Evolutionary conservation across 2,888 invertebrate species (phyloP).

Genomic region (Liodrosophila aerea): DNA sequence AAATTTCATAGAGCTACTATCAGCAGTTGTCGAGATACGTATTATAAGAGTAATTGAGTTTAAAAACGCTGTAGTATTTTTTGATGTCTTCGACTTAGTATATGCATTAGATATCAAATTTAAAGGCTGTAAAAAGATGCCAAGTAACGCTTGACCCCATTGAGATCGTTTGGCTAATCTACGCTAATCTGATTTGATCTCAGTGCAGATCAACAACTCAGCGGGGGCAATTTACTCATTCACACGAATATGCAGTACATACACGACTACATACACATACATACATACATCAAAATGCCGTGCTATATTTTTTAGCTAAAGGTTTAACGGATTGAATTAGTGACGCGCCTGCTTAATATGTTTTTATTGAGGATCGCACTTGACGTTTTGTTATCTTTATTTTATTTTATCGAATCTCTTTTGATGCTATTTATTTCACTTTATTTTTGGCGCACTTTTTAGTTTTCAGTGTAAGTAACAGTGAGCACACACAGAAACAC

Average conservation of each 20-base stretch:
- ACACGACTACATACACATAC: neutral
- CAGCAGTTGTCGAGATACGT: too few species aligned
- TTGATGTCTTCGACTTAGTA: neutral
- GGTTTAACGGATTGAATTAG: conserved; percentile 24
- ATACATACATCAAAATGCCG: conserved; percentile 4
- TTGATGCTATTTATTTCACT: too few species aligned
- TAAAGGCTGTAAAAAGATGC: neutral
- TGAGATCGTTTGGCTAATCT: conserved; percentile 32
- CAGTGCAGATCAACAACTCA: conserved; percentile 6
- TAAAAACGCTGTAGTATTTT: too few species aligned
- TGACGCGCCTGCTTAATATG: conserved; percentile 40
- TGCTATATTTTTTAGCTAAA: too few species aligned
- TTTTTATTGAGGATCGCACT: conserved; percentile 52
- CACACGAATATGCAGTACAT: neutral
- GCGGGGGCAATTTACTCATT: conserved; percentile 18
- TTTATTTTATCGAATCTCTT: too few species aligned
- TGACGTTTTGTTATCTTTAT: too few species aligned
- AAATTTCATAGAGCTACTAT: too few species aligned
- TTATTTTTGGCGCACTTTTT: too few species aligned
- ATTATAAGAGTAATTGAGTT: too few species aligned
- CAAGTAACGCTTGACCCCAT: conserved; percentile 33
- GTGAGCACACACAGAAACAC: too few species aligned
- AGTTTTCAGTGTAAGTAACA: too few species aligned
- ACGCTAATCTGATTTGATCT: conserved; percentile 28
- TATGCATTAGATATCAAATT: too few species aligned